Conservation (phyloP, 2,888 invertebrate species). For the Adineta ricciae region DNA sequence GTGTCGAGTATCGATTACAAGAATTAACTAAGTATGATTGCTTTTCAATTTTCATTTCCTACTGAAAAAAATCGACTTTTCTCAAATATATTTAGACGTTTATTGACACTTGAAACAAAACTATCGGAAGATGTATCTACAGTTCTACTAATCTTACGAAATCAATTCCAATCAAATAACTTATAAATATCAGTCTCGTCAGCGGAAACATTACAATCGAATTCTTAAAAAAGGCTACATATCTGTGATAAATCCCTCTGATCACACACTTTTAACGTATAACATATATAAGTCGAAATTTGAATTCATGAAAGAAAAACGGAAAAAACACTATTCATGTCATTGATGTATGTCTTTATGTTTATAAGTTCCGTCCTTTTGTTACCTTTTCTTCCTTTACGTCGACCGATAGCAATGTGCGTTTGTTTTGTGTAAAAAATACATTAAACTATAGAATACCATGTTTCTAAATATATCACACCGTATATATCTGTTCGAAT, state of each 20-base stretch:
- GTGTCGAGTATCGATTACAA: conserved; percentile 12
- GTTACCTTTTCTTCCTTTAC: background rate
- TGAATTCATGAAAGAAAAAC: background rate
- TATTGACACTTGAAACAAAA: background rate
- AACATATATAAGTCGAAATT: background rate
- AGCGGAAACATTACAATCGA: background rate
- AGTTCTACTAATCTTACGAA: background rate
- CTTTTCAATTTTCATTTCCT: too few relatives aligned
- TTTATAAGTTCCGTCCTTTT: background rate
- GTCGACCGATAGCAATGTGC: background rate
- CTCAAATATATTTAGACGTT: background rate
- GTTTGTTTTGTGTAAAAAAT: background rate
- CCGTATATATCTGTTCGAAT: background rate
- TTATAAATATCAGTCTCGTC: background rate
- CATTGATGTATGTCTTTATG: background rate
- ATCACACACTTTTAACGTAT: background rate
- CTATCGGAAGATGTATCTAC: background rate
- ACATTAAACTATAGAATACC: background rate
- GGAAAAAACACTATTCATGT: background rate
- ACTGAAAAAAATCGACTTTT: background rate
- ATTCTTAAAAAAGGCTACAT: background rate
- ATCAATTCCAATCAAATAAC: background rate
- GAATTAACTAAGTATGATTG: background rate
- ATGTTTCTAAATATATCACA: background rate
- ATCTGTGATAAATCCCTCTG: background rate